Base-by-base conservation (phyloP, 1,140 invertebrate species). In the Ylistrum balloti region DNA sequence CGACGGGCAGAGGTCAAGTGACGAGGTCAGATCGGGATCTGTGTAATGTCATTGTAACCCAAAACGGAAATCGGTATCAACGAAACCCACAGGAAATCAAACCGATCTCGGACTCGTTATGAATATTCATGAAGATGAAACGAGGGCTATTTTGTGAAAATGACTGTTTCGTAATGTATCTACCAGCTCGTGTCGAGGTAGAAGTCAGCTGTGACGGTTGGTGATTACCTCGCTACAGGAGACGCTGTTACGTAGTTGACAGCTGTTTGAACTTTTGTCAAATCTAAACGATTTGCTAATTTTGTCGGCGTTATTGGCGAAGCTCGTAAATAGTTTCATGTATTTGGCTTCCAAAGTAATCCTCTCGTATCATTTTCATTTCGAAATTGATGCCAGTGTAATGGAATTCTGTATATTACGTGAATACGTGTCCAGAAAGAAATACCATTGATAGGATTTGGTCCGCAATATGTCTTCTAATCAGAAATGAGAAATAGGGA, bases 31-130 rank as follows among this genome's bases (percentile, higher is more conserved):
- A 28, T 74, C 56, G 11, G 22, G n/a, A 74, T 74, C 56, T 74
- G 56, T n/a, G n/a, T 28, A 74, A 74, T 74, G 56, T 74, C 56
- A 74, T 28, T n/a, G 56, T 74, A 74, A 74, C 56, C 22, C 56
- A n/a, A 74, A 74, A 11, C 56, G 56, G 56, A 74, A 74, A 11
- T 74, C 56, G 13, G 56, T n/a, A 74, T 74, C 56, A 74, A n/a
- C n/a, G 56, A 74, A 74, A 28, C 56, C 56, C 56, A 28, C 56
- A 74, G 56, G 56, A n/a, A 74, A 74, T 74, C 56, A 74, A 74
- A 74, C 13, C 28, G 56, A 74, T 74, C 56, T 74, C 28, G 22
- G 22, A 28, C 56, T 74, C n/a, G 22, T 17, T 5, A 74, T 74
- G 56, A 74, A 74, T 74, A 74, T 74, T 74, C 28, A 74, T 74